Conservation (phyloP, 2,888 invertebrate genomes). For the Stenoptilia bipunctidactyla region DNA sequence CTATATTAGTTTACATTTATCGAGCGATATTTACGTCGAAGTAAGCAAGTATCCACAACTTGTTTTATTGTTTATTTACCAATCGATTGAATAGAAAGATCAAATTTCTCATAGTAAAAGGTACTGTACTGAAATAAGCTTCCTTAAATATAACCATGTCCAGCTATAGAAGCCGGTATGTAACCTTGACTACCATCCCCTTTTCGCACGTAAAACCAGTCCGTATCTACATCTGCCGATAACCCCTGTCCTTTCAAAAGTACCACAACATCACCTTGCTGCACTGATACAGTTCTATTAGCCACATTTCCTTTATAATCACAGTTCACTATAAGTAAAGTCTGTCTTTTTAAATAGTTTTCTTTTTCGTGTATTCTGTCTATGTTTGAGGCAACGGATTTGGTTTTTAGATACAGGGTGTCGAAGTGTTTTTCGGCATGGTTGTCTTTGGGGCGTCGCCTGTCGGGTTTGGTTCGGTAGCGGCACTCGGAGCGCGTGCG, state of each 20-base stretch:
- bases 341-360: conserved; percentile 58
- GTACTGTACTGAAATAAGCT: too few species aligned
- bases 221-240: conserved; percentile 72
- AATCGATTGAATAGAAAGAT: too few species aligned
- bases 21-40: too few species aligned
- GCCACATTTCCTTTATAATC: conserved; percentile 73
- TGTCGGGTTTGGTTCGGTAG: conserved; percentile 54
- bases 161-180: conserved; percentile 83
- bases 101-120: too few species aligned
- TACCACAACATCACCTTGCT: conserved; percentile 82
- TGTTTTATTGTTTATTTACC: too few species aligned
- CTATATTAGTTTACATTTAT: too few species aligned
- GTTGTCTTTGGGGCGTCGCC: conserved; percentile 37
- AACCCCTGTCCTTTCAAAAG: conserved; percentile 64
- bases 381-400: conserved; percentile 48
- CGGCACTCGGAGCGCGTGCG: conserved; percentile 80
- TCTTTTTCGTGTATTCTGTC: conserved; percentile 31
- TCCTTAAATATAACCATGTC: conserved; percentile 79
- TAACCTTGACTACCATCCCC: conserved; percentile 80
- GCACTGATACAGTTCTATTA: conserved; percentile 74
- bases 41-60: too few species aligned
- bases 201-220: conserved; percentile 84
- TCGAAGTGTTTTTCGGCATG: conserved; percentile 83
- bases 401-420: conserved; percentile 74
- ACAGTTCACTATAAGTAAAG: conserved; percentile 77